Evolutionary conservation across 2,888 invertebrate species (phyloP).

Genomic region (Andrena bicolor): DNA sequence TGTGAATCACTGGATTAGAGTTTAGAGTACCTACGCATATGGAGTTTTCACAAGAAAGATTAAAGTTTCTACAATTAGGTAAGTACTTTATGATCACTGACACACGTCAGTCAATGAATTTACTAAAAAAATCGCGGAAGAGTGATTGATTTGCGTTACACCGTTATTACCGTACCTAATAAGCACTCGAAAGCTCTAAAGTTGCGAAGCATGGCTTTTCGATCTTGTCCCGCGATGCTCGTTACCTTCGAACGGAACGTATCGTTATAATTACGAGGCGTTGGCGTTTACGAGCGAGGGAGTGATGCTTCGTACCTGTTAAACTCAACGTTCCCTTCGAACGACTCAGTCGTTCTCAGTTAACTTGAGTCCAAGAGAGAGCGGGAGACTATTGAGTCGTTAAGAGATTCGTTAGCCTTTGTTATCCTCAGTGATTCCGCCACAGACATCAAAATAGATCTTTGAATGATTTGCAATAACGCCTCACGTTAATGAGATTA

Average conservation of each 20-base stretch:
- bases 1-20: no score
- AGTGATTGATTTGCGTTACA: slow-evolving; percentile 66
- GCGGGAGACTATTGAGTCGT: slow-evolving; percentile 26
- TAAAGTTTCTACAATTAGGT: not conserved
- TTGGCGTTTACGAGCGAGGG: slow-evolving; percentile 81
- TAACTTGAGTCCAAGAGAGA: slow-evolving; percentile 7
- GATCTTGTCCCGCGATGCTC: slow-evolving; percentile 53
- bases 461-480: not conserved
- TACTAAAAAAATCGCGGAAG: not conserved
- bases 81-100: not conserved
- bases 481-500: no score
- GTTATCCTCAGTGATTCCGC: not conserved
- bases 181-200: slow-evolving; percentile 24
- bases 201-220: slow-evolving; percentile 41
- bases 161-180: slow-evolving; percentile 58
- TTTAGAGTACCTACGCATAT: no score
- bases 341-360: slow-evolving; percentile 19
- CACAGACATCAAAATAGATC: slow-evolving; percentile 13
- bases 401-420: slow-evolving; percentile 62
- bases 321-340: slow-evolving; percentile 46
- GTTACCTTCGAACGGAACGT: slow-evolving; percentile 69
- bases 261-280: slow-evolving; percentile 84
- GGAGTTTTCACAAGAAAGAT: not conserved
- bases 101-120: slow-evolving; percentile 27
- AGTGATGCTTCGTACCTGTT: slow-evolving; percentile 59